phyloP scores from a whole-genome alignment of 2,888 invertebrate species.

The Bellardia pandia region DNA sequence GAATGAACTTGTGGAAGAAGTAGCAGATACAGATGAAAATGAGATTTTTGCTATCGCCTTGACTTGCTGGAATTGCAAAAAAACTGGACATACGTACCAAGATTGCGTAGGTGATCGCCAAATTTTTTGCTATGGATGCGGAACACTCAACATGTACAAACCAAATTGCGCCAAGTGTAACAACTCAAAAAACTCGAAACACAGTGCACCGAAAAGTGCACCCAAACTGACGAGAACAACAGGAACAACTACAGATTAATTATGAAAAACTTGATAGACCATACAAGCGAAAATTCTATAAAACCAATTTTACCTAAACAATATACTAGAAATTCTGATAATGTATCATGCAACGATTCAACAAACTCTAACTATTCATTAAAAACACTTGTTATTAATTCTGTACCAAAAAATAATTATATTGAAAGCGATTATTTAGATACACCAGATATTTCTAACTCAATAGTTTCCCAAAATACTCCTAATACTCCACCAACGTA shows the following conservation, averaged over 20 bases:
- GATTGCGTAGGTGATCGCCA: conserved; percentile 19
- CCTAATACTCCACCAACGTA: not conserved
- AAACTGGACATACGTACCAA: conserved; percentile 12
- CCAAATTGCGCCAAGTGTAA: conserved; percentile 15
- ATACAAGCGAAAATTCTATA: no score
- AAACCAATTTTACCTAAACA: not conserved
- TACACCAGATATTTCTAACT: not conserved
- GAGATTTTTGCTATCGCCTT: not conserved
- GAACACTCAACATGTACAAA: not conserved
- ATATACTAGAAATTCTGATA: not conserved
- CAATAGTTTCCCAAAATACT: not conserved
- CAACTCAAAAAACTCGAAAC: not conserved
- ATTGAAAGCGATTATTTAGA: no score
- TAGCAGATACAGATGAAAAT: not conserved
- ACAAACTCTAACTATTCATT: no score
- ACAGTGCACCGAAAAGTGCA: conserved; percentile 27
- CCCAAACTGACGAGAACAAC: not conserved
- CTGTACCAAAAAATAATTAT: no score
- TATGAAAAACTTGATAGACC: no score
- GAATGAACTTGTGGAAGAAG: not conserved
- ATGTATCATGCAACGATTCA: no score
- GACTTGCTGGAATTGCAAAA: conserved; percentile 36
- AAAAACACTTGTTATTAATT: no score
- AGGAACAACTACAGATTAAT: not conserved
- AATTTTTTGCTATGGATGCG: conserved; percentile 38